Conservation (phyloP, 2,113 vertebrate species). For the Ivindomyrus marchei region DNA sequence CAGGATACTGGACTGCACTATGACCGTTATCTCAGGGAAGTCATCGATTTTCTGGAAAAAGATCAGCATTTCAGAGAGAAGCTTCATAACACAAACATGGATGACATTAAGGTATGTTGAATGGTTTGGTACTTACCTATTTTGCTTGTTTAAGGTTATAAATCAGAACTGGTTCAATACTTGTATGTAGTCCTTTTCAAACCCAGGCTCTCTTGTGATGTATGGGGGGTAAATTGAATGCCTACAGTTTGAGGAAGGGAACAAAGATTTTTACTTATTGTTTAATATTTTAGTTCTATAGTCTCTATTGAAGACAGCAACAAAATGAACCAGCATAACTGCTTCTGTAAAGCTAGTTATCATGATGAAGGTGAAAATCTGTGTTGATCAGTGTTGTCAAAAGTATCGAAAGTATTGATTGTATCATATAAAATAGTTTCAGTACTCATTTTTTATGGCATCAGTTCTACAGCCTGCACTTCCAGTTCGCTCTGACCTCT, state of each 20-base stretch:
- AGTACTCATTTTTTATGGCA: too few species aligned
- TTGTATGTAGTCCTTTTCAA: not conserved
- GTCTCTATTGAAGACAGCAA: not conserved
- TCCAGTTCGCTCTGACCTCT: too few species aligned
- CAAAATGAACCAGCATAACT: not conserved
- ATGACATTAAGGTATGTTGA: conserved; percentile 87
- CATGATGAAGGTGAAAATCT: too few species aligned
- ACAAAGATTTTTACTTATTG: not conserved
- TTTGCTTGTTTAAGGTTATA: not conserved
- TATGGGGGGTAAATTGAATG: not conserved
- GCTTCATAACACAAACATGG: conserved; percentile 93
- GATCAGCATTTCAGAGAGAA: conserved; percentile 96
- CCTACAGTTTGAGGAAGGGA: not conserved
- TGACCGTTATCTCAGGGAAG: conserved; percentile 94
- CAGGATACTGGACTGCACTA: conserved; percentile 97
- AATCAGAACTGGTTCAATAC: not conserved
- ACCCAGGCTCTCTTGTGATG: not conserved
- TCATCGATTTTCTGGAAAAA: conserved; percentile 96
- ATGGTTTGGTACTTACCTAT: not conserved
- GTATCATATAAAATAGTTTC: too few species aligned
- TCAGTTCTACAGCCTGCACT: too few species aligned
- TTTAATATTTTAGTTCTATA: not conserved
- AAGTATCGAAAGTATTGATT: too few species aligned
- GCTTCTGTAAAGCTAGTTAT: not conserved
- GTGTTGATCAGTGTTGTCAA: too few species aligned